Base-by-base conservation (phyloP, 2,888 invertebrate species). In the Yponomeuta evonymella region DNA sequence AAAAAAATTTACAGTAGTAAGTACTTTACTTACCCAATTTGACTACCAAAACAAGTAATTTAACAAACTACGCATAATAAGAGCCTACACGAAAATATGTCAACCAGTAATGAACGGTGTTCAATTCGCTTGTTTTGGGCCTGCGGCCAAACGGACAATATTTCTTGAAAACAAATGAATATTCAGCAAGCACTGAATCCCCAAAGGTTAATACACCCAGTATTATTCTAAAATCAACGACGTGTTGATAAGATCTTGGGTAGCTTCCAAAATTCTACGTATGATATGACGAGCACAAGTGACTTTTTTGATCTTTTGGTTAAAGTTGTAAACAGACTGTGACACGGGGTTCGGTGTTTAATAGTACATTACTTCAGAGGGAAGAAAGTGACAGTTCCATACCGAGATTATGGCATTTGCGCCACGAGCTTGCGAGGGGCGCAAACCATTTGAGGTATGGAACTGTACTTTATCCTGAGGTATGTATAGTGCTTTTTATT, bases 271-370 rank as follows among this genome's bases (percentile, higher is more conserved):
- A 74, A 58, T 12, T 58, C 15, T 58, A 12, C 15, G 12, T 58
- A 58, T 75, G 78, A 79, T 76, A 78, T 78, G 78, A 76, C 75
- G 73, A 58, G 51, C 43, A 5, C 9, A 72, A 76, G 78, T 76
- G 75, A 70, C 75, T 76, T 77, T 78, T 78, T 77, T 78, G 71
- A 70, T 51, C 70, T 51, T 48, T 33, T 33, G 29, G 4, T 15
- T 62, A 69, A 78, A 77, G 77, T 72, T 66, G 70, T 73, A 75
- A 75, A 74, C 75, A 74, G 74, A 72, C 72, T 73, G 74, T 73
- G 73, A 76, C 77, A 79, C 76, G 75, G 76, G 79, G 75, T 75
- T 69, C 3, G 51, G 15, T 15, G 36, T 66, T 66, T 64, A 69
- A n/a, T n/a, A n/a, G n/a, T n/a, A n/a, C n/a, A n/a, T n/a, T n/a